Percentiles rank a stretch among this genome's conserved stretches.
phyloP scores from a whole-genome alignment of 2,888 invertebrate genomes.

The Spilosoma lubricipeda region DNA sequence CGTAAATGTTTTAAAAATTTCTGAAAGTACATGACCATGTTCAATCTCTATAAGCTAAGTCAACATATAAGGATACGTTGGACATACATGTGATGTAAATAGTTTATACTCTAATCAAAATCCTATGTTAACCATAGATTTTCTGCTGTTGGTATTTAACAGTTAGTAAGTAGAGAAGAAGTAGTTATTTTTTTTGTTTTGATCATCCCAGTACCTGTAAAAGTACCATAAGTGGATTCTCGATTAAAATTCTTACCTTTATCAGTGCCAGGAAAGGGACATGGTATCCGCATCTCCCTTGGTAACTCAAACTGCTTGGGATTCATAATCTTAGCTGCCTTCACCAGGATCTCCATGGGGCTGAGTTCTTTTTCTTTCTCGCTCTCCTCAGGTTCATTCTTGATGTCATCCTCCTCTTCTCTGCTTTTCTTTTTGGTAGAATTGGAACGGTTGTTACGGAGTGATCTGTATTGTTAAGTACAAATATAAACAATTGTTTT shows the following conservation, averaged over 20 bases:
- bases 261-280: constrained; percentile 93
- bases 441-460: constrained; percentile 69
- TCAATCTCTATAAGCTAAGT: too few relatives aligned
- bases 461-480: constrained; percentile 43
- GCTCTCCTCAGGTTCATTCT: constrained; percentile 47
- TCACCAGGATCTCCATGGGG: constrained; percentile 92
- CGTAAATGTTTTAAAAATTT: too few relatives aligned
- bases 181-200: too few relatives aligned
- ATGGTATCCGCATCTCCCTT: constrained; percentile 91
- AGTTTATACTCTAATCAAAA: too few relatives aligned
- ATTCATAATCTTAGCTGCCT: constrained; percentile 94
- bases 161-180: too few relatives aligned
- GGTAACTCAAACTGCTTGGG: constrained; percentile 96
- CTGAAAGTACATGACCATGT: too few relatives aligned
- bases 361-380: constrained; percentile 73
- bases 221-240: too few relatives aligned
- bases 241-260: constrained; percentile 67
- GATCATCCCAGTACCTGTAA: too few relatives aligned
- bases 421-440: constrained; percentile 68
- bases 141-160: too few relatives aligned
- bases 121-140: too few relatives aligned
- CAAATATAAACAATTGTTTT: neutral
- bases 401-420: constrained; percentile 63
- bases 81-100: too few relatives aligned
- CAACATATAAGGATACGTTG: too few relatives aligned